Conservation (phyloP, 2,113 vertebrate species). For the Origma solitaria region DNA sequence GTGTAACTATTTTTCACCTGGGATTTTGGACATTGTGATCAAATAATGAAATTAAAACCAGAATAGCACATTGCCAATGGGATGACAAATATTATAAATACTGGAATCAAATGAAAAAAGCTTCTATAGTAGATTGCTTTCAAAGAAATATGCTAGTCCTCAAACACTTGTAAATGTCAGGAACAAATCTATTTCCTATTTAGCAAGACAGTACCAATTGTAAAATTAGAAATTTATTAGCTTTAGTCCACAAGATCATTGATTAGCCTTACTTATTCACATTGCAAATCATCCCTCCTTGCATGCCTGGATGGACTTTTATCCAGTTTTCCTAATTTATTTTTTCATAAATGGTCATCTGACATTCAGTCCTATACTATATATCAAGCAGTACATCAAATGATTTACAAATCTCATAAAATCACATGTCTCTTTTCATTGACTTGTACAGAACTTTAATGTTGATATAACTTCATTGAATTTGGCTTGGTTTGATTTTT, state of each 20-base stretch:
- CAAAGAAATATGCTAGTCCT: neutral
- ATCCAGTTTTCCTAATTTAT: slow-evolving; percentile 1
- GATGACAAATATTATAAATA: neutral
- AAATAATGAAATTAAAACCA: neutral
- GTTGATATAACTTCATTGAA: slow-evolving; percentile 25
- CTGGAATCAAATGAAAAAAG: neutral
- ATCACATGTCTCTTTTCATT: slow-evolving; percentile 46
- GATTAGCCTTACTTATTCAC: neutral
- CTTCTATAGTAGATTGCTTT: neutral
- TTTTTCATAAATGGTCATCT: slow-evolving; percentile 24
- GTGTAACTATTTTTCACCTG: neutral
- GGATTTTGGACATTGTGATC: neutral
- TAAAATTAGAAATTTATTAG: slow-evolving; percentile 45
- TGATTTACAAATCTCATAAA: slow-evolving; percentile 48
- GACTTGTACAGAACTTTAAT: slow-evolving; percentile 27
- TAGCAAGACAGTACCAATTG: neutral
- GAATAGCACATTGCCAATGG: neutral
- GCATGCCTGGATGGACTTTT: neutral
- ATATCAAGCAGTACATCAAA: slow-evolving; percentile 5
- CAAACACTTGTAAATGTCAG: neutral
- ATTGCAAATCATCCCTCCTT: neutral
- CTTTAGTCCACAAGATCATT: neutral
- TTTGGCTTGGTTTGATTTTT: neutral
- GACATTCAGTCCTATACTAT: neutral
- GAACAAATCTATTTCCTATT: neutral